Evolutionary conservation across 2,888 invertebrate genomes (phyloP), one percentile per base, ranked within the genome.

Genomic region (Halictus quadricinctus): DNA sequence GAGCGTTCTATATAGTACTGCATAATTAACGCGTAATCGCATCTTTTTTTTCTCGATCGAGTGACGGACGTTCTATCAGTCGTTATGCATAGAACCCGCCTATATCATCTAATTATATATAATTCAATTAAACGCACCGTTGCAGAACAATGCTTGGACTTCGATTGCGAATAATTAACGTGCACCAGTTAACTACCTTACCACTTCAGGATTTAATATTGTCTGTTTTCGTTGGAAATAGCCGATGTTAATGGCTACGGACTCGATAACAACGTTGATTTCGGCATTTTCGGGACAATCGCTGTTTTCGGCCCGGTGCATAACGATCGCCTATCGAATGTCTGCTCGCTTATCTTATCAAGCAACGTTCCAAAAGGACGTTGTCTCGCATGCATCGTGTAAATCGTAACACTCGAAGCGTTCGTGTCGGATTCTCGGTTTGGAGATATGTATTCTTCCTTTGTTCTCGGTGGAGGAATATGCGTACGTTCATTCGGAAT

Each of bases 311-410:
- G 41, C 41, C 41, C 69, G 41, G 21, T 69, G 69, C 69, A 41
- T 21, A 69, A 41, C 41, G 36, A 69, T 21, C 69, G 41, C 0
- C 69, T 36, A 69, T 69, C 69, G 50, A 72, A 72, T 72, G 50
- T 50, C 48, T 48, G 18, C 29, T 15, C 50, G 29, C 18, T 50
- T 72, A 72, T 72, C 72, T 72, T 72, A 72, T 72, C 72, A 29
- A 29, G 36, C 48, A 18, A 50, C 43, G 25, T 48, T 72, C 46
- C 46, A 46, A 46, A 72, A 72, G 46, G 25, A 72, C 46, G 46
- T 46, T 46, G 43, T 72, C 43, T 72, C 46, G 46, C 12, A 3
- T 72, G 72, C 72, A 72, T 46, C 48, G 46, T n/a, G 58, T 58
- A 58, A 41, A 41, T 36, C 25, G 29, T 64, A 18, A 29, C 64